Evolutionary conservation across 1,140 invertebrate species (phyloP).

Genomic region (Drosophila miranda): DNA sequence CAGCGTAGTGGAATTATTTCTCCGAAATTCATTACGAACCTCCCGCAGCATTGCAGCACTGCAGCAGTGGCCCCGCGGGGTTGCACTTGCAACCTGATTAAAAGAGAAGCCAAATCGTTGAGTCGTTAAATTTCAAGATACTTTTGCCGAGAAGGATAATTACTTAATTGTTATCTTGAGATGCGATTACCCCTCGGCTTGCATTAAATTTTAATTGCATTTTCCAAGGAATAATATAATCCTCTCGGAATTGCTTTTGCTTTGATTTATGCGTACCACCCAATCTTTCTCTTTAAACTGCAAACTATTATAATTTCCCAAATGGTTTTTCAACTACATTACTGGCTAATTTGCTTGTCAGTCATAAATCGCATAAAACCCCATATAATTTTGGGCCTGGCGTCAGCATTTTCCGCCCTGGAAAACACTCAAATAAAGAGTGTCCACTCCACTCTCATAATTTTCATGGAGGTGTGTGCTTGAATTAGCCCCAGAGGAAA

Average conservation of each 20-base stretch:
- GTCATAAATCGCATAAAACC: slow-evolving; percentile 1
- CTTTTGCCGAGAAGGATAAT: slow-evolving; percentile 4
- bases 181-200: not conserved
- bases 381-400: slow-evolving; percentile 11
- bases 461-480: not conserved
- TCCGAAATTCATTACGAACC: not conserved
- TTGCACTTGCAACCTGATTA: slow-evolving; percentile 1
- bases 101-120: too few species aligned
- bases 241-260: too few species aligned
- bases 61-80: not conserved
- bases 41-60: too few species aligned
- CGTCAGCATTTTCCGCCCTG: slow-evolving; percentile 8
- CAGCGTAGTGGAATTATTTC: slow-evolving; percentile 7
- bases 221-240: not conserved
- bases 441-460: not conserved
- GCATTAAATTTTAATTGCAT: slow-evolving; percentile 3
- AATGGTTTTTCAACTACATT: not conserved
- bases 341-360: slow-evolving; percentile 3
- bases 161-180: slow-evolving; percentile 13
- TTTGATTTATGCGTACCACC: too few species aligned
- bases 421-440: slow-evolving; percentile 6
- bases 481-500: not conserved
- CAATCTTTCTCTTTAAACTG: not conserved
- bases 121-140: slow-evolving; percentile 13
- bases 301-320: too few species aligned